These are phyloP conservation scores for Leptopilina clavipes DNA, from an alignment of 1,140 invertebrate species.

Conservation along the genomic window DNA sequence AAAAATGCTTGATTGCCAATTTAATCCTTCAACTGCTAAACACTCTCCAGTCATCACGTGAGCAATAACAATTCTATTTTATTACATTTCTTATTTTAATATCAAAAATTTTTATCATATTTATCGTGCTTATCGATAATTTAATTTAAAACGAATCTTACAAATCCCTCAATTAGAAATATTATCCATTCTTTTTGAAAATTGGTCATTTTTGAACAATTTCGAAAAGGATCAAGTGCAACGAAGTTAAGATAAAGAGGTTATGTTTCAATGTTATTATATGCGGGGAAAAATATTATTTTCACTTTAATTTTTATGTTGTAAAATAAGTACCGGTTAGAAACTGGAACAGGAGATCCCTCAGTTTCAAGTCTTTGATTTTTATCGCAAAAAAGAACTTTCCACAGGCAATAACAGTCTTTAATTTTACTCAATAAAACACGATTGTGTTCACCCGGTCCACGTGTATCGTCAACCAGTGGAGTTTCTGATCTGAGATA, in stretches of 20 bases:
- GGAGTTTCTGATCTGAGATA: slow-evolving; percentile 49
- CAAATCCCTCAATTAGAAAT: not conserved
- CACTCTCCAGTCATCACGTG: slow-evolving; percentile 52
- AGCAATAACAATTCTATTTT: slow-evolving; percentile 46
- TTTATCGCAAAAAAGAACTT: slow-evolving; percentile 43
- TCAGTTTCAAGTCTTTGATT: slow-evolving; percentile 47
- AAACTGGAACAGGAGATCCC: slow-evolving; percentile 40
- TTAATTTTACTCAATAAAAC: slow-evolving; percentile 38
- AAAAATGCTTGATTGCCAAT: slow-evolving; percentile 48
- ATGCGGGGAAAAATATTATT: too few relatives aligned
- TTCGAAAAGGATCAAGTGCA: too few relatives aligned
- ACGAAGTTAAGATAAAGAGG: too few relatives aligned
- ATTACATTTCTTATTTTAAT: not conserved
- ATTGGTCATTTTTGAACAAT: not conserved
- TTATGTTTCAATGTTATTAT: too few relatives aligned
- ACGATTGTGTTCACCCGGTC: slow-evolving; percentile 45
- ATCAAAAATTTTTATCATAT: too few relatives aligned
- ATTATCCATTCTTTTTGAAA: not conserved
- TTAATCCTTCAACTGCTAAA: slow-evolving; percentile 43
- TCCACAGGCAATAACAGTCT: slow-evolving; percentile 48
- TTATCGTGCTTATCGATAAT: too few relatives aligned
- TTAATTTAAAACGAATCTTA: not conserved
- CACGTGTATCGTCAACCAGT: slow-evolving; percentile 39
- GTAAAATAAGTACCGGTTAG: slow-evolving; percentile 34
- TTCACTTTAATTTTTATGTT: too few relatives aligned